Base-by-base conservation (phyloP, 2,797 vertebrate genomes). In the Coranthus polyacanthus region DNA sequence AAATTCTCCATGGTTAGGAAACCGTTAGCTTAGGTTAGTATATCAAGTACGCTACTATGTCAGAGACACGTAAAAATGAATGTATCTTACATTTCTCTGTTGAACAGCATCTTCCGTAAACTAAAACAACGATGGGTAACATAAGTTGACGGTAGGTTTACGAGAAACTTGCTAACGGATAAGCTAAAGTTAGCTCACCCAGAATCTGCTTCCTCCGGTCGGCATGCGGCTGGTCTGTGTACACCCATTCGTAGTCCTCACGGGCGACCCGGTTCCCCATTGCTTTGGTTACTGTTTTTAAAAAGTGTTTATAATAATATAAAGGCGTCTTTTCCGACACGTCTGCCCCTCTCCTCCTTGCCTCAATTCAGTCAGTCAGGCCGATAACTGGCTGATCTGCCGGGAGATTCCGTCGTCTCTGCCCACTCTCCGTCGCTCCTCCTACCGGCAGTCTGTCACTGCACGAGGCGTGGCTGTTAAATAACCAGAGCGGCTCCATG, bases 221-320 rank as follows among this genome's bases (percentile, higher is more conserved):
- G 1, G 96, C 95, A 26, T 98, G 97, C 0, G 97, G 97, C 90
- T 98, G 94, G 60, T 98, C 97, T 2, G 95, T 96, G 21, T 98
- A 98, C 1, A 97, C 96, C 97, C 97, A 98, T 51, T 98, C 96
- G 45, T 94, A 98, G 67, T 98, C 97, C 8, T 97, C 96, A 0
- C 96, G 95, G 0, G 92, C 92, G 0, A 96, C 94, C 0, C 87
- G 79, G 60, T 93, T 98, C 3, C 96, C 97, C 97, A 98, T 98
- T 0, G 54, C 71, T 22, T 1, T 0, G 1, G 11, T 18, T 17
- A 9, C 6, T 12, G 3, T 4, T 20, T 13, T 13, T 2, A 29
- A 12, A 4, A 16, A 16, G 29, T 11, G n/a, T 17, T 1, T 9
- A 21, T 4, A 43, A 44, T 13, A 5, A 8, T 1, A 26, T 16